Evolutionary conservation across 1,140 invertebrate genomes (phyloP).

Genomic region (Aphelinus certus): DNA sequence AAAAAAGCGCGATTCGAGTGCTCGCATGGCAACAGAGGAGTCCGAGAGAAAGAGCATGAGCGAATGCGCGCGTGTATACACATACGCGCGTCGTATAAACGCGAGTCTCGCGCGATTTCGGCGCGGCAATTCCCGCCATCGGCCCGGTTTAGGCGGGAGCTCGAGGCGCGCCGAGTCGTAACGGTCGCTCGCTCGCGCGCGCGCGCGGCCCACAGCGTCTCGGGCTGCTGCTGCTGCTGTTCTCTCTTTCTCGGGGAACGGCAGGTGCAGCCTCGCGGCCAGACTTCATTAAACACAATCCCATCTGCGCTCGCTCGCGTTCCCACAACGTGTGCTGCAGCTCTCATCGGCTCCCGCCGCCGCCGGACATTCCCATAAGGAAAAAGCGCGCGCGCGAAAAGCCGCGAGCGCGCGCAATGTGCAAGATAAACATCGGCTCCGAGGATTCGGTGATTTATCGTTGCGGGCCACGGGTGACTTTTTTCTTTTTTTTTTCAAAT

Average conservation of each 20-base stretch:
- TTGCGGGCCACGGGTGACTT: neutral
- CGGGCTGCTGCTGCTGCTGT: neutral
- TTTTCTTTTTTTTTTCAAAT: neutral
- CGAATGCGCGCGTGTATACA: neutral
- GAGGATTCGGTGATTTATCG: no score
- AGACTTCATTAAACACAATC: conserved; percentile 61
- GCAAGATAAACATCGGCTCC: no score
- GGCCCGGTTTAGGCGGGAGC: conserved; percentile 43
- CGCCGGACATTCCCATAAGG: neutral
- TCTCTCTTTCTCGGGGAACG: conserved; percentile 46
- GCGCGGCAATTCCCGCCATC: conserved; percentile 46
- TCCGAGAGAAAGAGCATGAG: no score
- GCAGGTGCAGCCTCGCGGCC: conserved; percentile 56
- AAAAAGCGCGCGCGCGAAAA: neutral
- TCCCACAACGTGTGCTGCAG: conserved; percentile 5
- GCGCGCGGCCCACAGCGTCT: conserved; percentile 22
- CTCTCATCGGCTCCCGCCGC: no score
- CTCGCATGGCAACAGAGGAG: no score
- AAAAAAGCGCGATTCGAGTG: no score
- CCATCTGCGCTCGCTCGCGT: conserved; percentile 51
- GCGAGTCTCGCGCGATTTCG: neutral
- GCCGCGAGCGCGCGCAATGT: neutral
- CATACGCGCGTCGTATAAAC: neutral
- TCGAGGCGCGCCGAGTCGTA: conserved; percentile 46
- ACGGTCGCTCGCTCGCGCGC: conserved; percentile 51